Percentiles rank a stretch among this genome's conserved stretches.
phyloP scores from a whole-genome alignment of 2,797 vertebrate species.

The Centroberyx gerrardi region DNA sequence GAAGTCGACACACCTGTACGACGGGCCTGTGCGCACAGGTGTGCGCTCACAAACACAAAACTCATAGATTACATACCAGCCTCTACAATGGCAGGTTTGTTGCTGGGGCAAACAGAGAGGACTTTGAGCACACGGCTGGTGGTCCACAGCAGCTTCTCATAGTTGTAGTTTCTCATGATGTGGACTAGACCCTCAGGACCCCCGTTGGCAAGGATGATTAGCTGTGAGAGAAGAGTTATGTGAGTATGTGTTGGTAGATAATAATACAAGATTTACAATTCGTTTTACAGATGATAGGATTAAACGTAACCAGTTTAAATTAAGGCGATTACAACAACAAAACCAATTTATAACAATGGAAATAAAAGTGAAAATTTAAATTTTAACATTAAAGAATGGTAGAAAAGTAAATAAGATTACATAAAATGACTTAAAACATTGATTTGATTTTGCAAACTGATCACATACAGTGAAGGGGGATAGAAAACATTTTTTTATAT shows the following conservation, averaged over 20 bases:
- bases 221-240: slow-evolving; percentile 68
- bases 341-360: too few species aligned
- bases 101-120: slow-evolving; percentile 98
- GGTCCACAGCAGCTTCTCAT: slow-evolving; percentile 99
- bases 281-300: neutral
- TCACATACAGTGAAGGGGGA: too few species aligned
- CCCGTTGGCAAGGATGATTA: slow-evolving; percentile 96
- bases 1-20: slow-evolving; percentile 61
- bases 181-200: slow-evolving; percentile 96
- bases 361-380: neutral
- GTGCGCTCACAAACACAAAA: neutral
- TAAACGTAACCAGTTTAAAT: too few species aligned
- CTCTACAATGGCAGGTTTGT: slow-evolving; percentile 97
- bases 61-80: slow-evolving; percentile 89
- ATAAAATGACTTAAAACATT: too few species aligned
- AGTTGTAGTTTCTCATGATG: slow-evolving; percentile 96
- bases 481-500: neutral
- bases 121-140: slow-evolving; percentile 99
- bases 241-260: neutral
- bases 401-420: too few species aligned
- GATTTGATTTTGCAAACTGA: too few species aligned
- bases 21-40: slow-evolving; percentile 41
- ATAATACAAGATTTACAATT: too few species aligned
- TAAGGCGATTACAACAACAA: too few species aligned
- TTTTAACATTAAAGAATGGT: neutral